Evolutionary conservation across 2,113 vertebrate species (phyloP), one percentile per base, ranked within the genome.

Genomic region (Nipponia nippon): DNA sequence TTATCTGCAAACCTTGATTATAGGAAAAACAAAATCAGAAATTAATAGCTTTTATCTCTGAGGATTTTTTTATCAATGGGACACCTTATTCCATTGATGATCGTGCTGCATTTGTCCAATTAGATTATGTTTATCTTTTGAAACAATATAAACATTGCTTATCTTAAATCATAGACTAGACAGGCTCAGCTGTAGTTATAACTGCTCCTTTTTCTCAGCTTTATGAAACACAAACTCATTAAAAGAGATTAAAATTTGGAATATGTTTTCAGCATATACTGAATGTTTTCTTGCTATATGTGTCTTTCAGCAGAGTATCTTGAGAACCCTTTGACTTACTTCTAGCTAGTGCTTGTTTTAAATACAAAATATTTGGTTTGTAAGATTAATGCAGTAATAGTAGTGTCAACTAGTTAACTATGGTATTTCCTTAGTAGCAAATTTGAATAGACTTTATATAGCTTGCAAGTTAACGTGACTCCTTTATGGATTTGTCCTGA

Each of bases 1-100:
- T 93, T 95, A 87, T 81, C 79, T 97, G 75, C 20, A 92, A 76
- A 49, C 40, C 86, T 89, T 89, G 69, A 82, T 97, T 83, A 87
- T 40, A 47, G 38, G 63, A 69, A 77, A 93, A 94, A 70, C 59
- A 59, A 93, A 67, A 79, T 36, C 40, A 87, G 22, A 97, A 97
- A 79, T 88, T 10, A 91, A 85, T 82, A 69, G 36, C 21, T 92
- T 69, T 82, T 61, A 70, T 90, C 72, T 91, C 42, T 46, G 27
- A 89, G 72, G 40, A 42, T 42, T 42, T 42, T 40, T 42, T 42
- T 27, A 71, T 91, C 71, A 80, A 16, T 75, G 87, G 50, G 77
- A n/a, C 46, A 87, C 22, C 12, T 88, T 56, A 47, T 53, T 58
- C 59, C 11, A 27, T 26, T 46, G 70, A 18, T 50, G 52, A 36